Conservation (phyloP, 2,113 vertebrate genomes). For the Naja naja region DNA sequence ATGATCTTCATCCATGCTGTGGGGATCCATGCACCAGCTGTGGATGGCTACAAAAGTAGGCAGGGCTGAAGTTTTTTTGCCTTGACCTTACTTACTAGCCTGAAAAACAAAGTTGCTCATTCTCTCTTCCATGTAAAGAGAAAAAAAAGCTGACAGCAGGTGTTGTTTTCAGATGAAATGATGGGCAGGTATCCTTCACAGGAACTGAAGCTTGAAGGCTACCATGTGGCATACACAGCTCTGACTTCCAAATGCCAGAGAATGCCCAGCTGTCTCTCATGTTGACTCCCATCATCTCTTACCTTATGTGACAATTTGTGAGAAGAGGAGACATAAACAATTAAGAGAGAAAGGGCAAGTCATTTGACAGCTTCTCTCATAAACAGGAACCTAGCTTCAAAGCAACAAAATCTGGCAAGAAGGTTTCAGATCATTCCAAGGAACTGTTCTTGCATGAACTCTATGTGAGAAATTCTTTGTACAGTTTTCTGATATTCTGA, state of each 20-base stretch:
- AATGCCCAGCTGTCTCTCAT: neutral
- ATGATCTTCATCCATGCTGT: neutral
- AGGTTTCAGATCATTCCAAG: neutral
- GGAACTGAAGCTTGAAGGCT: neutral
- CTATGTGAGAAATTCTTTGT: neutral
- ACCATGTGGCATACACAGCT: neutral
- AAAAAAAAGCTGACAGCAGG: neutral
- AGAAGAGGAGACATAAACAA: neutral
- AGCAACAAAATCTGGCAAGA: neutral
- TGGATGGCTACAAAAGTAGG: neutral
- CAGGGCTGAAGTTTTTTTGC: neutral
- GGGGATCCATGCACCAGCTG: neutral
- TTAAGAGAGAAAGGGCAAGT: neutral
- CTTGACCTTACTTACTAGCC: neutral
- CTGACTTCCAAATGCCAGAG: neutral
- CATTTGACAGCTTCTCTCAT: neutral
- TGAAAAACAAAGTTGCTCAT: neutral
- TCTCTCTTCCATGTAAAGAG: neutral
- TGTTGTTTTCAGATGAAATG: neutral
- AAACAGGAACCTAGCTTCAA: neutral
- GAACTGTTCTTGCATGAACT: neutral
- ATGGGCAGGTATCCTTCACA: neutral
- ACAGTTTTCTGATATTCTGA: neutral
- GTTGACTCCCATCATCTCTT: neutral
- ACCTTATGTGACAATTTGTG: neutral